Evolutionary conservation across 2,113 vertebrate genomes (phyloP), one percentile per base, ranked within the genome.

Genomic region (Delphinus delphis): DNA sequence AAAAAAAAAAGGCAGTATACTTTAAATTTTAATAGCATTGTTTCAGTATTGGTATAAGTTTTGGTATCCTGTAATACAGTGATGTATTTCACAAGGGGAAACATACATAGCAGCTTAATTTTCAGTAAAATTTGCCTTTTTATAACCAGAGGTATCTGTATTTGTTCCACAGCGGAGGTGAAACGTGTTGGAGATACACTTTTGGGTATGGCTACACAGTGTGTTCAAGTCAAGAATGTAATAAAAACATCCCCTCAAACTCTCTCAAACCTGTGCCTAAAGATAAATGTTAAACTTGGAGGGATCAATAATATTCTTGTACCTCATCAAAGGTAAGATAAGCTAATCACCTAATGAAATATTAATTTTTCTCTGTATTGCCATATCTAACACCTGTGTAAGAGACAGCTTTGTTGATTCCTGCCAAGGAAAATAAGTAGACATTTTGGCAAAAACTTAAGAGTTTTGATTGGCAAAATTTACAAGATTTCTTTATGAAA

Each of bases 251-350:
- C 99, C 62, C 99, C 99, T 94, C 99, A 99, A 98, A 99, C 99
- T 80, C 99, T 99, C 68, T 99, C 99, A 98, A 99, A 99, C 98
- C 99, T 99, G 99, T 99, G 99, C 99, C 99, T 99, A 98, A 99
- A 99, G 99, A 99, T 99, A 98, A 99, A 99, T 5, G 99, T 99
- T 98, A 99, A 99, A 98, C 99, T 99, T 81, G 99, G 99, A 97
- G 99, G 99, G 97, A 99, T 99, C 98, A 99, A 99, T 99, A 99
- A 99, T 99, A 99, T 99, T 98, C 99, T 99, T 98, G 99, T 99
- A 96, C 99, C 99, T 98, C 99, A 99, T 98, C 99, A 99, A 98
- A 98, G 99, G 99, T 99, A 98, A 99, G 99, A 65, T 60, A 63
- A 60, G 70, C 18, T 84, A 31, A 95, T 88, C 33, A 47, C 74